Evolutionary conservation across 1,140 invertebrate genomes (phyloP).

Genomic region (Euglossa dilemma): DNA sequence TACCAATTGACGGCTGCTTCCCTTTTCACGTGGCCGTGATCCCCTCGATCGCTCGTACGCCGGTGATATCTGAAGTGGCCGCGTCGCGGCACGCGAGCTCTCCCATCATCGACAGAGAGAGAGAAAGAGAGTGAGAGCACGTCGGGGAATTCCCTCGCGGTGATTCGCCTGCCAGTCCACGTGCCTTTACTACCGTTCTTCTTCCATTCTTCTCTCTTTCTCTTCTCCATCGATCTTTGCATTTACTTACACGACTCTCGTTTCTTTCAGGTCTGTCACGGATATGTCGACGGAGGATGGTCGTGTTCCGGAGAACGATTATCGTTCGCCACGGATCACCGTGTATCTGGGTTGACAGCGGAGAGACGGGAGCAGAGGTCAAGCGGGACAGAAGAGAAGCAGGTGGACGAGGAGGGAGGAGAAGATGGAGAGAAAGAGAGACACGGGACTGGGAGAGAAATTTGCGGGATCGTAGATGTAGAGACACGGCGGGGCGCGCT

Average conservation of each 20-base stretch:
- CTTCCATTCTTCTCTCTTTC: no score
- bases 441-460: constrained; percentile 36
- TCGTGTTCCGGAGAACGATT: background rate
- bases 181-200: background rate
- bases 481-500: constrained; percentile 67
- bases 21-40: constrained; percentile 40
- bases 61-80: constrained; percentile 47
- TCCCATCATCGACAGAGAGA: background rate
- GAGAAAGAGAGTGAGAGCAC: no score
- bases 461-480: constrained; percentile 61
- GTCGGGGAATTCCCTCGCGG: constrained; percentile 20
- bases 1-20: constrained; percentile 51
- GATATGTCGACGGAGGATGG: no score
- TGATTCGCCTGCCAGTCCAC: background rate
- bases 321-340: background rate
- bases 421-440: constrained; percentile 1
- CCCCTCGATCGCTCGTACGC: constrained; percentile 42
- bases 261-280: background rate
- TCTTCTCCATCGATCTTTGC: background rate
- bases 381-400: constrained; percentile 1
- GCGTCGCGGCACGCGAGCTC: constrained; percentile 42
- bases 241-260: rapidly evolving
- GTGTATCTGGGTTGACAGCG: background rate
- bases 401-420: constrained; percentile 11
- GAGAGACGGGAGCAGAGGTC: constrained; percentile 22